Conservation (phyloP, 2,888 invertebrate species). For the Gnatocerus cornutus region DNA sequence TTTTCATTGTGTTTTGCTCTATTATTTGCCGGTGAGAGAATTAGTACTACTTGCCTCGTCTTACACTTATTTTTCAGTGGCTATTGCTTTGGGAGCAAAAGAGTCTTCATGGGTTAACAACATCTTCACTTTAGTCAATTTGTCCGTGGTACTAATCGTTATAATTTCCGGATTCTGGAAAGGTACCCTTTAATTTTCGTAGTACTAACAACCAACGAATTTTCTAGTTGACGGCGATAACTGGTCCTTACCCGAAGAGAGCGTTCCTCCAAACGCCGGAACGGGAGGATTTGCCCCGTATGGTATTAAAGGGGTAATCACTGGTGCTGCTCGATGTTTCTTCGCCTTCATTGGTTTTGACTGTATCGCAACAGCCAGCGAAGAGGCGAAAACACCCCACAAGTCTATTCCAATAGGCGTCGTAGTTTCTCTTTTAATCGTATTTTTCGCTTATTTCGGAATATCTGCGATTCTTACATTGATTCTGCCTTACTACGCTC, state of each 20-base stretch:
- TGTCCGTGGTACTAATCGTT: slow-evolving; percentile 82
- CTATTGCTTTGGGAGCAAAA: slow-evolving; percentile 85
- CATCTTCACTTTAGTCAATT: slow-evolving; percentile 82
- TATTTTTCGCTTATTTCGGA: slow-evolving; percentile 93
- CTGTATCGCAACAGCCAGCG: slow-evolving; percentile 89
- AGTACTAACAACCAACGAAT: no score
- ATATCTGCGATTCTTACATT: slow-evolving; percentile 92
- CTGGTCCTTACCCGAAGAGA: slow-evolving; percentile 81
- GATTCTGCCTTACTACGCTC: slow-evolving; percentile 87
- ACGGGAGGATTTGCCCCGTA: slow-evolving; percentile 90
- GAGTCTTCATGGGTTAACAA: slow-evolving; percentile 87
- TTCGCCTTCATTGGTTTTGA: slow-evolving; percentile 97
- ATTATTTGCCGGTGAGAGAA: slow-evolving; percentile 76
- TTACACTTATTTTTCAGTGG: slow-evolving; percentile 68
- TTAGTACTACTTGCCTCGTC: background rate
- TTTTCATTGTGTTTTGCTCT: slow-evolving; percentile 84
- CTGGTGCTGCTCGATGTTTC: slow-evolving; percentile 89
- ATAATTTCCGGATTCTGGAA: slow-evolving; percentile 81
- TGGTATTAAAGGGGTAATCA: slow-evolving; percentile 85
- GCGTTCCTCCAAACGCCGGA: slow-evolving; percentile 74
- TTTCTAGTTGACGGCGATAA: slow-evolving; percentile 81
- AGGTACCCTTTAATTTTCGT: slow-evolving; percentile 69
- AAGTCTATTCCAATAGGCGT: slow-evolving; percentile 92
- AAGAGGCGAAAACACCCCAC: slow-evolving; percentile 92
- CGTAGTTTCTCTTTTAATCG: slow-evolving; percentile 85